Conservation (phyloP, 2,888 invertebrate genomes). For the Thecophora atra region DNA sequence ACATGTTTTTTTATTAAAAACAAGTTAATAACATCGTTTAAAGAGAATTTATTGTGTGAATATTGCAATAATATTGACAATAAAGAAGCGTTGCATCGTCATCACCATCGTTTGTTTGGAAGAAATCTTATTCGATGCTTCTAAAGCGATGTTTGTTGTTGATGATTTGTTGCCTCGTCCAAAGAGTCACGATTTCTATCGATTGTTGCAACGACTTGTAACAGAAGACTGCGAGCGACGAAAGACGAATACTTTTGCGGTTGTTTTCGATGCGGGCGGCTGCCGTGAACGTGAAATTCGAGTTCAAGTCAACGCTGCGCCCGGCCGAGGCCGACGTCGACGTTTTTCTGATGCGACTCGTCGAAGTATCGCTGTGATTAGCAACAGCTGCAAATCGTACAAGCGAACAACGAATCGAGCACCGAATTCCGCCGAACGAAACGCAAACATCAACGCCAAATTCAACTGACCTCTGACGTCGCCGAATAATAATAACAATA, state of each 20-base stretch:
- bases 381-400: background rate
- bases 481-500: too few relatives aligned
- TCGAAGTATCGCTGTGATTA: too few relatives aligned
- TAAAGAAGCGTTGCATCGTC: background rate
- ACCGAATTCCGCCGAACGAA: too few relatives aligned
- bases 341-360: too few relatives aligned
- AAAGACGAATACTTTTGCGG: background rate
- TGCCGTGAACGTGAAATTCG: constrained; percentile 7
- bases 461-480: too few relatives aligned
- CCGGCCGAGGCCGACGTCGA: too few relatives aligned
- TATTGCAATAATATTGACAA: constrained; percentile 52
- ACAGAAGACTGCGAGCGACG: background rate
- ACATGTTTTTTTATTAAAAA: constrained; percentile 22
- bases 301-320: background rate
- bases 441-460: too few relatives aligned
- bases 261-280: background rate
- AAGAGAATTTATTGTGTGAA: constrained; percentile 56
- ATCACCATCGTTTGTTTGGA: background rate
- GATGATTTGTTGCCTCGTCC: background rate
- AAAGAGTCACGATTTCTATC: constrained; percentile 1
- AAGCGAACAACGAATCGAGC: background rate
- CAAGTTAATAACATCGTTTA: constrained; percentile 30
- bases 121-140: background rate
- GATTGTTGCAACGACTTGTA: background rate
- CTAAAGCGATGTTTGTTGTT: background rate